Conservation (phyloP, 1,140 invertebrate genomes). For the Polyergus mexicanus region DNA sequence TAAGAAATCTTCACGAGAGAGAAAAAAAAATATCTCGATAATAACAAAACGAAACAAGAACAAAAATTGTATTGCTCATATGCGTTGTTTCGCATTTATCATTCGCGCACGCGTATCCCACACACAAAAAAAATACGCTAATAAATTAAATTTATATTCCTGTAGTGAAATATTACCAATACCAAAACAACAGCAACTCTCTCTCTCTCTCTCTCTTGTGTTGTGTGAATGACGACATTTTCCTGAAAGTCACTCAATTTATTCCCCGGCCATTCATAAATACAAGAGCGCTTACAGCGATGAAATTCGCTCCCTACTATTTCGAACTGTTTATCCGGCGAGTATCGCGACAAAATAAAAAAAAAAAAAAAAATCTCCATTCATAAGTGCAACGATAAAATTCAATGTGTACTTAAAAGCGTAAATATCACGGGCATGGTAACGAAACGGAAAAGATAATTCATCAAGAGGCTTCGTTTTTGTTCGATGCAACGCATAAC, state of each 20-base stretch:
- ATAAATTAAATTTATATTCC: conserved; percentile 41
- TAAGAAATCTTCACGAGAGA: background rate
- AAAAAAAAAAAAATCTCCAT: conserved; percentile 24
- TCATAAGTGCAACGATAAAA: conserved; percentile 54
- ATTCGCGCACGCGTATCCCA: background rate
- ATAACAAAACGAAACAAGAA: background rate
- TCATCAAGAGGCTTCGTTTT: background rate
- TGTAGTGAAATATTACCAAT: conserved; percentile 6
- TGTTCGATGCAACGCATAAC: background rate
- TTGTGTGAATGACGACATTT: conserved; percentile 39
- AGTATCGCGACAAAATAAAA: conserved; percentile 24
- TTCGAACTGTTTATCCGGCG: conserved; percentile 20
- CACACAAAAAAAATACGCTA: too few relatives aligned
- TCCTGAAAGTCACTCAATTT: conserved; percentile 17
- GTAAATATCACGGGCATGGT: conserved; percentile 11
- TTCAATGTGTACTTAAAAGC: conserved; percentile 35
- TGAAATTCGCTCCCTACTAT: conserved; percentile 34
- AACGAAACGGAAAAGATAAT: conserved; percentile 23
- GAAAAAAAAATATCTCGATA: conserved; percentile 5
- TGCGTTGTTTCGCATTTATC: conserved; percentile 27
- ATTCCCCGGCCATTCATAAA: conserved; percentile 52
- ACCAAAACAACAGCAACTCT: conserved; percentile 25
- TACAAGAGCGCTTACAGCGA: background rate
- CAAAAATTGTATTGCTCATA: background rate
- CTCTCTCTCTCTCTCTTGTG: too few relatives aligned